Base-by-base conservation (phyloP, 2,797 vertebrate genomes). In the Sciurus carolinensis region DNA sequence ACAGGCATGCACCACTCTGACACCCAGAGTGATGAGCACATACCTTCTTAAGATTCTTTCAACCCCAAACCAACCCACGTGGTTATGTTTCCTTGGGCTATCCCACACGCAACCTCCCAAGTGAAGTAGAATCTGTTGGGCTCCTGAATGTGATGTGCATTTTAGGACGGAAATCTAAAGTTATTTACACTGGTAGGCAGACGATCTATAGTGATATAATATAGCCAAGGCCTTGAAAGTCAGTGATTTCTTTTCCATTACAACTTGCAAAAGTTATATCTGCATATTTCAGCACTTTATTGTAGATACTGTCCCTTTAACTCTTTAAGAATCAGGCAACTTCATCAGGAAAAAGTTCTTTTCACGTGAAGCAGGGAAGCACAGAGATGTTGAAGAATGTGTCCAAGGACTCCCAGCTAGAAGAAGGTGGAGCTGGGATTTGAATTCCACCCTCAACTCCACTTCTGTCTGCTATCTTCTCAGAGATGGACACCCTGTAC, bases 211-310 rank as follows among this genome's bases (percentile, higher is more conserved):
- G 62, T 28, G 77, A 54, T 66, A 26, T 3, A 42, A 54, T 39
- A 54, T 28, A 50, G 33, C 50, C 72, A 94, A 57, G 54, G 11
- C 30, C 36, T 91, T 36, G n/a, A 89, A 94, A 95, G 26, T 39
- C 83, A 77, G 62, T 75, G 24, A n/a, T 47, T 59, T 85, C 62
- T 86, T 94, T 90, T 90, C 62, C 69, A 36, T 79, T 28, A 33
- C 7, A n/a, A 42, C 33, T 66, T 69, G 30, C 5, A 47, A 52
- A 18, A 83, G 71, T 86, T 47, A 44, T 18, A 52, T 36, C 64
- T 54, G 6, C 71, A 47, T 6, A 67, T 72, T 47, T 14, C 33
- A 79, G 87, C 12, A 62, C 39, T 69, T 94, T 42, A 5, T 47
- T 36, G 54, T 50, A 18, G 18, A 2, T 0, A 0, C 5, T 84